Evolutionary conservation across 2,113 vertebrate species (phyloP).

Genomic region (Epinephelus lanceolatus): DNA sequence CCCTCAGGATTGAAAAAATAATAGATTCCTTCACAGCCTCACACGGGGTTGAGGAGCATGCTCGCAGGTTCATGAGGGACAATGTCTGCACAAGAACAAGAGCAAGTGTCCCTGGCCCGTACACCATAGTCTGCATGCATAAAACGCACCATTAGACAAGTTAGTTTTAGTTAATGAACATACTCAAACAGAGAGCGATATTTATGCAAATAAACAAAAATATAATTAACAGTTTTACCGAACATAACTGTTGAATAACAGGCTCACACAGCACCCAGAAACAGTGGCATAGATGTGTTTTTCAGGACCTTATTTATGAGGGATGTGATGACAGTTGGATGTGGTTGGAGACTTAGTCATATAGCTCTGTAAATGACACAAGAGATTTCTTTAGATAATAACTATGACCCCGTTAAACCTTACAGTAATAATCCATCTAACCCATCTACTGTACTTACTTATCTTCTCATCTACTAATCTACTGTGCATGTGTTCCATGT

Average conservation of each 20-base stretch:
- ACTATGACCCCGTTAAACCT: background rate
- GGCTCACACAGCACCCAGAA: background rate
- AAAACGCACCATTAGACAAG: slow-evolving; percentile 49
- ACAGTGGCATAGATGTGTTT: background rate
- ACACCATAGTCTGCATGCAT: slow-evolving; percentile 44
- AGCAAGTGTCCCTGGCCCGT: slow-evolving; percentile 81
- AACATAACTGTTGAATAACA: background rate
- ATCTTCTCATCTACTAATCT: too few relatives aligned
- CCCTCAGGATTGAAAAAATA: slow-evolving; percentile 90
- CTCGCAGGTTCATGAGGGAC: slow-evolving; percentile 87
- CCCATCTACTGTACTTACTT: background rate
- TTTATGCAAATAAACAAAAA: slow-evolving; percentile 23
- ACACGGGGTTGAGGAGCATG: slow-evolving; percentile 85
- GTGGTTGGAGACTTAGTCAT: background rate
- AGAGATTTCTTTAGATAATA: background rate
- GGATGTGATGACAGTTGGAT: background rate
- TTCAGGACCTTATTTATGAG: background rate
- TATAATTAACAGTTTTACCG: background rate
- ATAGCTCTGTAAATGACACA: background rate
- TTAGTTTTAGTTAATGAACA: slow-evolving; percentile 58
- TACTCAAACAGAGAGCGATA: slow-evolving; percentile 16
- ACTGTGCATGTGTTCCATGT: too few relatives aligned
- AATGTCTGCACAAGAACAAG: slow-evolving; percentile 85
- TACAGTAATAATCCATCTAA: background rate
- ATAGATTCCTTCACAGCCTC: slow-evolving; percentile 90